Conservation (phyloP, 2,888 invertebrate species). For the Crossocerus cetratus region DNA sequence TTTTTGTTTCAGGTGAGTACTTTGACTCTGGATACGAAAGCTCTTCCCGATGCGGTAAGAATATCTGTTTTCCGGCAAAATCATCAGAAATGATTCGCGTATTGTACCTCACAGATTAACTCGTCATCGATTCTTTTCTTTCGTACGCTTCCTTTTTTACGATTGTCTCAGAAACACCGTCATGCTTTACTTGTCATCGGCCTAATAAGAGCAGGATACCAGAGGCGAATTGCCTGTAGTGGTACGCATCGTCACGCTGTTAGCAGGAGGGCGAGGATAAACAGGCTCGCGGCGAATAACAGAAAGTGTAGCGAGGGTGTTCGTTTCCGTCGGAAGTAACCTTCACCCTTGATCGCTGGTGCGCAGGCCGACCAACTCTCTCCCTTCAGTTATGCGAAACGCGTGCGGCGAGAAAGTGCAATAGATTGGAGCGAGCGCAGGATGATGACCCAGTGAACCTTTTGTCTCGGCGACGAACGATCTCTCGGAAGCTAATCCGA, state of each 20-base stretch:
- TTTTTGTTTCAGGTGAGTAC: constrained; percentile 68
- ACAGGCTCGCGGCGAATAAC: constrained; percentile 53
- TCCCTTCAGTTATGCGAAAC: constrained; percentile 1
- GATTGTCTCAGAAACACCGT: constrained; percentile 35
- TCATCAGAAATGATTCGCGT: too few species aligned
- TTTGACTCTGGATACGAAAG: neutral
- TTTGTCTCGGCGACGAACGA: too few species aligned
- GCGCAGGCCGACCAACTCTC: constrained; percentile 54
- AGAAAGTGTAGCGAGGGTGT: constrained; percentile 40
- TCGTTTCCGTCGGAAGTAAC: constrained; percentile 60
- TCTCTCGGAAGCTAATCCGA: constrained; percentile 13
- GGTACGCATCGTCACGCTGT: constrained; percentile 44
- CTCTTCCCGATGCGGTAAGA: constrained; percentile 24
- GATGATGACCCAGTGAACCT: too few species aligned
- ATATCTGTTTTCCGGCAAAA: too few species aligned
- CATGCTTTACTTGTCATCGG: constrained; percentile 52
- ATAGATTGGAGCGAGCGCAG: too few species aligned
- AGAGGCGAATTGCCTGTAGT: constrained; percentile 34
- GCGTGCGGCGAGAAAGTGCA: constrained; percentile 27
- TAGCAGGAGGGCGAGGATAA: constrained; percentile 57
- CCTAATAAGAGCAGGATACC: constrained; percentile 42
- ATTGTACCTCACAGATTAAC: too few species aligned
- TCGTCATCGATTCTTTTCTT: neutral
- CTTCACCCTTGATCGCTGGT: constrained; percentile 52
- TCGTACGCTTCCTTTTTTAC: constrained; percentile 3